Conservation (phyloP, 2,888 invertebrate species). For the Craniophora ligustri region DNA sequence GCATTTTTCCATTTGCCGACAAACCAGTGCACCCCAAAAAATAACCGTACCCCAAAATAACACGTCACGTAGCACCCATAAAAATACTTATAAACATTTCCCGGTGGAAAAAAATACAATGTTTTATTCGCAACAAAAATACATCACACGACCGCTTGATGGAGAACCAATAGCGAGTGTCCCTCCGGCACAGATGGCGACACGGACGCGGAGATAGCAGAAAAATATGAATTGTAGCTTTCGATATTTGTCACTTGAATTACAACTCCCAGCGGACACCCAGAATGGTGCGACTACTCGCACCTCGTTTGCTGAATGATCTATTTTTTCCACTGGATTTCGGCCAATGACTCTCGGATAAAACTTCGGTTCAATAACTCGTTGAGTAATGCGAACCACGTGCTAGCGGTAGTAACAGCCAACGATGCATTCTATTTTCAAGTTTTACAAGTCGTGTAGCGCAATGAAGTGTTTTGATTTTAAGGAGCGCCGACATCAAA, state of each 20-base stretch:
- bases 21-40: slow-evolving; percentile 67
- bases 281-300: slow-evolving; percentile 77
- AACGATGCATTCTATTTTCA: slow-evolving; percentile 34
- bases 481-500: too few species aligned
- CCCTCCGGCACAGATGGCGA: slow-evolving; percentile 87
- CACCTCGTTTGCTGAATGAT: slow-evolving; percentile 84
- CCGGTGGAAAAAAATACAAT: slow-evolving; percentile 82
- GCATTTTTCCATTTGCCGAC: slow-evolving; percentile 67
- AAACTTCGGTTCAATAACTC: slow-evolving; percentile 41
- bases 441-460: slow-evolving; percentile 17
- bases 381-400: slow-evolving; percentile 46
- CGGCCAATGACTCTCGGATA: slow-evolving; percentile 47
- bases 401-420: slow-evolving; percentile 24
- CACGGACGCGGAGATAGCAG: slow-evolving; percentile 85
- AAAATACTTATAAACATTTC: slow-evolving; percentile 86
- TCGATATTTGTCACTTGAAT: slow-evolving; percentile 89
- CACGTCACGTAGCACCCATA: slow-evolving; percentile 82
- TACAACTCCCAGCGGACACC: slow-evolving; percentile 85
- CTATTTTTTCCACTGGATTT: slow-evolving; percentile 73
- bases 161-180: slow-evolving; percentile 85
- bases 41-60: slow-evolving; percentile 66
- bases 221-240: slow-evolving; percentile 88
- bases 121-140: slow-evolving; percentile 87
- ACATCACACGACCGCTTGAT: slow-evolving; percentile 86
- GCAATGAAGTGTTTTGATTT: neutral